Evolutionary conservation across 2,888 invertebrate species (phyloP), one percentile per base, ranked within the genome.

Genomic region (Lasioglossum morio): DNA sequence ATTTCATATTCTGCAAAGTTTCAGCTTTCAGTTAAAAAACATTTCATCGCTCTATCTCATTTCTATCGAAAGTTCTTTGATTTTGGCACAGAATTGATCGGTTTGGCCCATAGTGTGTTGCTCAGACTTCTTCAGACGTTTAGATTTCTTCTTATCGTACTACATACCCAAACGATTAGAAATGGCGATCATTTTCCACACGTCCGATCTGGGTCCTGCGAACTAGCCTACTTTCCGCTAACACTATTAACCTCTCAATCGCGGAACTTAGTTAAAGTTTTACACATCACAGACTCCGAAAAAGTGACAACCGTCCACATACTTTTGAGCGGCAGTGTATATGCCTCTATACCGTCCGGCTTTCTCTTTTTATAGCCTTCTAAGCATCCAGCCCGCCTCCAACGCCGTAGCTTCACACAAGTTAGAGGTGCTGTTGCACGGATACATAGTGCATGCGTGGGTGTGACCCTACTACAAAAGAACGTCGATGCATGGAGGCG

Each of bases 281-380:
- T 43, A 43, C 23, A n/a, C 23, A n/a, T 53, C n/a, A 10, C 10
- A 3, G 53, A 53, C n/a, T n/a, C 10, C 3, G 53, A 53, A 53
- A 53, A 53, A 53, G n/a, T 23, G 10, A 53, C 53, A 53, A n/a
- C 53, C 10, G 53, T n/a, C 53, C n/a, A 3, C 53, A 53, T 53
- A 53, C 53, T 53, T 53, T 53, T 53, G 53, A 53, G 53, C 23
- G n/a, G 60, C 74, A 78, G 76, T 30, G 63, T 77, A 75, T 78
- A 75, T 77, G 81, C 73, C 77, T 83, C 81, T 79, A 88, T 87
- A 83, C 81, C 81, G 86, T 84, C 84, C 85, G 82, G 92, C 93
- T 94, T 94, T 94, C 94, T 94, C 93, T 93, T 93, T 94, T 94
- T 93, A 93, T 93, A 93, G 93, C 91, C 91, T 92, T 91, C 90